Percentiles rank a stretch among this genome's conserved stretches.
These are phyloP conservation scores for Drosophila anomelani DNA, from an alignment of 2,888 invertebrate genomes.

Conservation along the genomic window DNA sequence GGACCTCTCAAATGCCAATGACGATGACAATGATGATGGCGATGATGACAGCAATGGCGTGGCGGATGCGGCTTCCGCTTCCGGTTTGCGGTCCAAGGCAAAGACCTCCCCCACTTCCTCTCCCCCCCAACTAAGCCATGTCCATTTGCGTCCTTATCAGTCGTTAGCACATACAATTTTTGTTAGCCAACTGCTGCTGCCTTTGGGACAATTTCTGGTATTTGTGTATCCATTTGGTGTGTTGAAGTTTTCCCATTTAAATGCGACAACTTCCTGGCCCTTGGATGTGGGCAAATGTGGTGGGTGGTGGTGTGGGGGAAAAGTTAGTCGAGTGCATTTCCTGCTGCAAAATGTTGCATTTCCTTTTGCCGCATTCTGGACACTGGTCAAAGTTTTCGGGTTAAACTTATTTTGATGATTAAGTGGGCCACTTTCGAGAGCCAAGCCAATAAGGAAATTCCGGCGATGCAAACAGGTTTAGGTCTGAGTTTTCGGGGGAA, in stretches of 20 bases:
- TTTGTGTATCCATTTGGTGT: conserved; percentile 31
- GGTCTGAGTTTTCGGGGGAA: background rate
- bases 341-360: conserved; percentile 69
- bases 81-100: conserved; percentile 36
- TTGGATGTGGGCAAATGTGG: conserved; percentile 2
- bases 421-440: conserved; percentile 51
- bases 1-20: conserved; percentile 35
- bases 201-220: conserved; percentile 28
- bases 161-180: conserved; percentile 39
- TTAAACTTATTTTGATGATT: conserved; percentile 58
- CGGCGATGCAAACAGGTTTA: conserved; percentile 21
- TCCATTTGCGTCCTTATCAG: conserved; percentile 48
- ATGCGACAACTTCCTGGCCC: conserved; percentile 61
- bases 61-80: conserved; percentile 53
- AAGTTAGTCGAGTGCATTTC: conserved; percentile 68
- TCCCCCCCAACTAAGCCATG: conserved; percentile 24
- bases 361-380: conserved; percentile 53
- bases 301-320: conserved; percentile 1
- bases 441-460: conserved; percentile 30
- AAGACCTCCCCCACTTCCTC: background rate
- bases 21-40: conserved; percentile 38
- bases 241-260: conserved; percentile 65
- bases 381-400: conserved; percentile 41
- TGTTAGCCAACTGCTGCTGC: conserved; percentile 4
- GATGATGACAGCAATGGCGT: conserved; percentile 24